A percentile compares a stretch with the other conserved stretches of the same genome.
Conservation (phyloP, 2,888 invertebrate genomes). For the Epinotia demarniana region DNA sequence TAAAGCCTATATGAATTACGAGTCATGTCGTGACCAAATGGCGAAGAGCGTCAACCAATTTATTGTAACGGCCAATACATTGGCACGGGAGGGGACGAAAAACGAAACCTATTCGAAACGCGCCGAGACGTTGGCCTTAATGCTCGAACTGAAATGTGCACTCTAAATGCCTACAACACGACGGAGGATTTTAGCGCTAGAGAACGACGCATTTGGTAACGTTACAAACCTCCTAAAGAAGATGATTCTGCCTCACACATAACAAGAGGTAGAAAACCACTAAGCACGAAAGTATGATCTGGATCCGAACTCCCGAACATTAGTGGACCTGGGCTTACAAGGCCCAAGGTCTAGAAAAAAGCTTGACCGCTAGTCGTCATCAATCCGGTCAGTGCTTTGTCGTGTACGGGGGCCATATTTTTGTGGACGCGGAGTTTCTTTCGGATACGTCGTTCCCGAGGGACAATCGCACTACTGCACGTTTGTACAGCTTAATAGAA, state of each 20-base stretch:
- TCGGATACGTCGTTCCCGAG: too few relatives aligned
- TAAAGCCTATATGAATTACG: not conserved
- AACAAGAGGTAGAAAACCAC: not conserved
- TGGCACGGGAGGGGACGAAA: not conserved
- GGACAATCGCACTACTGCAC: too few relatives aligned
- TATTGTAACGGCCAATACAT: not conserved
- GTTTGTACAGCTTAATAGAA: too few relatives aligned
- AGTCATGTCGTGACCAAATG: not conserved
- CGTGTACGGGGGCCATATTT: too few relatives aligned
- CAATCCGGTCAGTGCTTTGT: too few relatives aligned
- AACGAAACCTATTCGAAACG: not conserved
- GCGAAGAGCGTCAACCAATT: not conserved
- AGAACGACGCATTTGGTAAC: not conserved
- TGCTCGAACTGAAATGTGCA: not conserved
- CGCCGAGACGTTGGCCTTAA: not conserved
- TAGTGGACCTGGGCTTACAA: too few relatives aligned
- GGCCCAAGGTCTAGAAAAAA: too few relatives aligned
- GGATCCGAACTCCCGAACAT: too few relatives aligned
- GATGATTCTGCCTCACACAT: not conserved
- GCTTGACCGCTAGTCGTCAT: too few relatives aligned
- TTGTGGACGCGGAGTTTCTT: too few relatives aligned
- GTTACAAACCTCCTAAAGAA: not conserved
- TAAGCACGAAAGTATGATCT: too few relatives aligned
- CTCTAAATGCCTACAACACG: not conserved
- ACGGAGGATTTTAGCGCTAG: not conserved